Conservation (phyloP, 2,797 vertebrate species). For the Australoheros facetus region DNA sequence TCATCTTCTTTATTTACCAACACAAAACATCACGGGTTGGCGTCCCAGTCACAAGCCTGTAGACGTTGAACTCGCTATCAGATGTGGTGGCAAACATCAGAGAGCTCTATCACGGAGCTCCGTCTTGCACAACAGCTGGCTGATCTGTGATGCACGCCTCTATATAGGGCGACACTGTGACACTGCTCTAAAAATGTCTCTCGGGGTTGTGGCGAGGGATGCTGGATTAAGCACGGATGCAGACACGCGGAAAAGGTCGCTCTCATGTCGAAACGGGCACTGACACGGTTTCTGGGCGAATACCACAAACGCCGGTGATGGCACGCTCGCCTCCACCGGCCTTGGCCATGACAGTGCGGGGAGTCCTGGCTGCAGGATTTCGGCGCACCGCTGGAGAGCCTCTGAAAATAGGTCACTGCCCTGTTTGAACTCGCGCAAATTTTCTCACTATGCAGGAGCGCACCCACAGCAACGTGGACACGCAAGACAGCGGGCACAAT, state of each 20-base stretch:
- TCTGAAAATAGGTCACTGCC: constrained; percentile 75
- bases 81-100: constrained; percentile 61
- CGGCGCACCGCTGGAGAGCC: constrained; percentile 56
- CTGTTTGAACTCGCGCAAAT: constrained; percentile 59
- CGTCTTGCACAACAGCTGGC: constrained; percentile 72
- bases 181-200: constrained; percentile 37
- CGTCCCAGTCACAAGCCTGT: constrained; percentile 9
- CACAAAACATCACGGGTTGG: constrained; percentile 1
- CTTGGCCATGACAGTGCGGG: constrained; percentile 28
- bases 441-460: constrained; percentile 12
- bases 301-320: constrained; percentile 30
- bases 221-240: constrained; percentile 2
- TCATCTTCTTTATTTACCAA: constrained; percentile 32
- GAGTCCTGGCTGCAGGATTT: constrained; percentile 34
- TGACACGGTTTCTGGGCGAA: constrained; percentile 37
- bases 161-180: constrained; percentile 46
- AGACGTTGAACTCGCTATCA: constrained; percentile 71
- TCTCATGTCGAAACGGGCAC: neutral
- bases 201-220: neutral
- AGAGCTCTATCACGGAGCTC: constrained; percentile 45
- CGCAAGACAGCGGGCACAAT: constrained; percentile 29
- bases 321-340: constrained; percentile 49
- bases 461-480: constrained; percentile 23
- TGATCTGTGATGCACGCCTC: constrained; percentile 37
- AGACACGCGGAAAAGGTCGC: constrained; percentile 18